Evolutionary conservation across 1,140 invertebrate genomes (phyloP).

Genomic region (Phymorhynchus buccinoides): DNA sequence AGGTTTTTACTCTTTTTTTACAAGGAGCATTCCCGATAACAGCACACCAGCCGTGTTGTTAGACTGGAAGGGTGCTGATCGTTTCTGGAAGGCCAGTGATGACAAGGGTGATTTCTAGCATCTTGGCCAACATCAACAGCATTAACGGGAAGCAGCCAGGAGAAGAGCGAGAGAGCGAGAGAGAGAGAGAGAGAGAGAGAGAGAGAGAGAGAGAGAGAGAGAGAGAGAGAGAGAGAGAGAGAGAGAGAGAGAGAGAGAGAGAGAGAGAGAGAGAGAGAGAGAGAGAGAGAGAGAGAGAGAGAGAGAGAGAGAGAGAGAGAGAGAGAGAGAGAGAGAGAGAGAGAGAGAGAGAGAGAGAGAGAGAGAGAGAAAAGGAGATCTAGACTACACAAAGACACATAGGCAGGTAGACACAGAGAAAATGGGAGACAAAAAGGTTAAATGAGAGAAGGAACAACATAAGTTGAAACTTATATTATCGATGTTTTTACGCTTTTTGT

Average conservation of each 20-base stretch:
- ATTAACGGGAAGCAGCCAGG: too few relatives aligned
- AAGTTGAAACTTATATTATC: too few relatives aligned
- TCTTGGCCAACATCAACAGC: too few relatives aligned
- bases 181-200: neutral
- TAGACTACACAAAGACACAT: neutral
- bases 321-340: neutral
- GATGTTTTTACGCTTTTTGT: too few relatives aligned
- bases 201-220: neutral
- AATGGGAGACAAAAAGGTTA: neutral
- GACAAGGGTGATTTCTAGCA: too few relatives aligned
- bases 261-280: neutral
- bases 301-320: neutral
- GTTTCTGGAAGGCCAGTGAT: too few relatives aligned
- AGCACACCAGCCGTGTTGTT: too few relatives aligned
- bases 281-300: neutral
- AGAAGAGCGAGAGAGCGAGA: too few relatives aligned
- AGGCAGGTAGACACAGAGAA: too few relatives aligned
- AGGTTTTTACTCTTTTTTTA: too few relatives aligned
- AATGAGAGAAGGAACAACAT: neutral
- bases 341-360: conserved; percentile 4
- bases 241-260: neutral
- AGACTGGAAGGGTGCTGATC: too few relatives aligned
- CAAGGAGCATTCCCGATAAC: too few relatives aligned
- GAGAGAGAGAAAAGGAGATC: neutral
- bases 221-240: conserved; percentile 1